phyloP scores from a whole-genome alignment of 2,888 invertebrate genomes.

The Pyrrhosoma nymphula region DNA sequence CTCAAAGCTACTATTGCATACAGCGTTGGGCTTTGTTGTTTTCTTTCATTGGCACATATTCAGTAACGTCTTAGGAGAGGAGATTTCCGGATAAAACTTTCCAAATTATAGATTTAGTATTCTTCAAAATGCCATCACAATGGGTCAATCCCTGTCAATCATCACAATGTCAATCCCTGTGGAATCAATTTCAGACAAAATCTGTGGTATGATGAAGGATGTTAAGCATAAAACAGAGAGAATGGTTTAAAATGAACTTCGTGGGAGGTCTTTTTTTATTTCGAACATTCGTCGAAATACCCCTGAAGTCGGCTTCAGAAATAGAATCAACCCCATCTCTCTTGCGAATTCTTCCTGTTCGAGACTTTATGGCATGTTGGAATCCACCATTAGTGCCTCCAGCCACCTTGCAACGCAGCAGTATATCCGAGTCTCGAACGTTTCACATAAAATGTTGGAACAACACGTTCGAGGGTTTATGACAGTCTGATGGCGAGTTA shows the following conservation, averaged over 20 bases:
- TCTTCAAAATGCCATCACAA: no score
- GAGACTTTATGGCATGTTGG: neutral
- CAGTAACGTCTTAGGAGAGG: no score
- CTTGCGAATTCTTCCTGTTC: neutral
- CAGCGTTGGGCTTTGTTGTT: no score
- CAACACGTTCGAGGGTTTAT: neutral
- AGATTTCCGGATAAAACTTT: no score
- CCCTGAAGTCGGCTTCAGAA: neutral
- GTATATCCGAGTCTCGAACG: neutral
- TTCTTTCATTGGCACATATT: no score
- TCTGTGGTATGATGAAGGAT: no score
- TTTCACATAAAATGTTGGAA: neutral
- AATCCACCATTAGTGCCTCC: neutral
- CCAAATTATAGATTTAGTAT: no score
- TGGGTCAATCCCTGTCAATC: no score
- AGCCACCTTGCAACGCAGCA: neutral
- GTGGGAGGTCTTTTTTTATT: neutral
- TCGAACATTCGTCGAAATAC: neutral
- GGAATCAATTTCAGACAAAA: no score
- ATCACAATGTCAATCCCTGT: no score
- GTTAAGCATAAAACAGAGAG: no score
- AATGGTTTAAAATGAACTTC: neutral
- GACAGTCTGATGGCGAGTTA: neutral
- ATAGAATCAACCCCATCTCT: neutral
- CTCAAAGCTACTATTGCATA: no score